phyloP scores from a whole-genome alignment of 2,113 vertebrate genomes.

The Deroptyus accipitrinus region DNA sequence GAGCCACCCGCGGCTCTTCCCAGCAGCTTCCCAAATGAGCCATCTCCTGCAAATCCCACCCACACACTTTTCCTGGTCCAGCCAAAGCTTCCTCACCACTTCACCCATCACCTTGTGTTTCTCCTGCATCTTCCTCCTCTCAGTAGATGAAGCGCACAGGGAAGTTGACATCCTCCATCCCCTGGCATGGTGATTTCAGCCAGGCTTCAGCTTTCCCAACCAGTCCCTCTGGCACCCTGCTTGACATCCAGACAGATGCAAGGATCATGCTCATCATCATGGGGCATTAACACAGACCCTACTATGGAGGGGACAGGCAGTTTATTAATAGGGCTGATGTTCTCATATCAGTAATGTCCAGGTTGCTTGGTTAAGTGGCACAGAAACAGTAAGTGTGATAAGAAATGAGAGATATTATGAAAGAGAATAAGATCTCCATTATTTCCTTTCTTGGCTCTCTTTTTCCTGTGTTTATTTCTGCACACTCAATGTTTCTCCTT shows the following conservation, averaged over 20 bases:
- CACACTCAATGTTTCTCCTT: not conserved
- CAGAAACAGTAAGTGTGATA: not conserved
- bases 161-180: not conserved
- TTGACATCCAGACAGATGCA: not conserved
- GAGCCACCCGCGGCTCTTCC: not conserved
- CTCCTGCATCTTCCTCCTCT: not conserved
- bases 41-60: rapidly evolving
- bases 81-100: not conserved
- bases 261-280: rapidly evolving
- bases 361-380: not conserved
- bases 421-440: not conserved
- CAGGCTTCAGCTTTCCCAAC: not conserved
- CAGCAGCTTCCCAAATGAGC: not conserved
- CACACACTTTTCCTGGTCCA: rapidly evolving
- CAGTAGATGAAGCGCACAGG: not conserved
- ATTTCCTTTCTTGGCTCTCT: not conserved
- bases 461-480: not conserved
- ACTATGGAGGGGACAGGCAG: not conserved
- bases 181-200: not conserved
- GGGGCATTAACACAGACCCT: not conserved
- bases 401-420: not conserved
- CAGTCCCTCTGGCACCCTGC: not conserved
- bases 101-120: not conserved
- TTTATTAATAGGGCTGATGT: not conserved
- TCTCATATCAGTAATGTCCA: not conserved